phyloP scores from a whole-genome alignment of 2,797 vertebrate species.

The Rhabdomys pumilio region DNA sequence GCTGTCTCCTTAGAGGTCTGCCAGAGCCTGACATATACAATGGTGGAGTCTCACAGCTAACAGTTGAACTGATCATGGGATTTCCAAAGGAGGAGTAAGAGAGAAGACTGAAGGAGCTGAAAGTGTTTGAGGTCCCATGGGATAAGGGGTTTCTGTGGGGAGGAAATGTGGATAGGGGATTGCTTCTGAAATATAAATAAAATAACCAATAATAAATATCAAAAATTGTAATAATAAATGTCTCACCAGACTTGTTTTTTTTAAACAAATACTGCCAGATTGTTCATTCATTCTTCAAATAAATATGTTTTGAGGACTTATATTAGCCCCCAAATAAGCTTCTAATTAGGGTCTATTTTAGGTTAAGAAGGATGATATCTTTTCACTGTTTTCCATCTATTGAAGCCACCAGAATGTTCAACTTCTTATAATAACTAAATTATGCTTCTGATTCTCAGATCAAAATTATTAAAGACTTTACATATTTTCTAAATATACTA shows the following conservation, averaged over 20 bases:
- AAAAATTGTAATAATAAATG: neutral
- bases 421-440: neutral
- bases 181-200: too few species aligned
- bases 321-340: neutral
- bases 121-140: too few species aligned
- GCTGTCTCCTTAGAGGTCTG: too few species aligned
- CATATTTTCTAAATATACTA: neutral
- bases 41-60: too few species aligned
- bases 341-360: neutral
- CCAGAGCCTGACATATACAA: too few species aligned
- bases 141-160: too few species aligned
- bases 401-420: neutral
- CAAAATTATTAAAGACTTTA: neutral
- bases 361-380: neutral
- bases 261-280: neutral
- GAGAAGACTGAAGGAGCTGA: too few species aligned
- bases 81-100: too few species aligned
- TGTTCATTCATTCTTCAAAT: neutral
- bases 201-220: too few species aligned
- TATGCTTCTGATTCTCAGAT: neutral
- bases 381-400: neutral
- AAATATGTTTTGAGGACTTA: neutral
- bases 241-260: neutral
- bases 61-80: too few species aligned
- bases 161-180: too few species aligned